Evolutionary conservation across 2,888 invertebrate species (phyloP).

Genomic region (Steinernema scapterisci): DNA sequence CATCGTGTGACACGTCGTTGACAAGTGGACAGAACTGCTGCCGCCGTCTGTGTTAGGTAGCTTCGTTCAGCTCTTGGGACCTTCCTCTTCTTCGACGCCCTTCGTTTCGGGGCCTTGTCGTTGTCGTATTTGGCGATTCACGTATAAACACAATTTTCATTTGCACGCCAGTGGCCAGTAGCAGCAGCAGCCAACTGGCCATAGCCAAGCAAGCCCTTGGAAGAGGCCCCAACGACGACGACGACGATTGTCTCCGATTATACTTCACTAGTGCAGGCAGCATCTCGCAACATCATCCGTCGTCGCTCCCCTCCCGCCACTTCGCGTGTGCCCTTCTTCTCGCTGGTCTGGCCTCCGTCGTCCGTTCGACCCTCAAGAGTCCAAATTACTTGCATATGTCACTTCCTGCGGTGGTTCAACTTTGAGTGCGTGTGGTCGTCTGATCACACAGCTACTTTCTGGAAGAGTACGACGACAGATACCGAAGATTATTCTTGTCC

Average conservation of each 20-base stretch:
- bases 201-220: no score
- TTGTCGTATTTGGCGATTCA: neutral
- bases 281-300: neutral
- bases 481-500: neutral
- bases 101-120: no score
- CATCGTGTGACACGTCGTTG: neutral
- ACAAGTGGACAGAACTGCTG: neutral
- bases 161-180: neutral
- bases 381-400: constrained; percentile 33
- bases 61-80: no score
- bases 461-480: constrained; percentile 7
- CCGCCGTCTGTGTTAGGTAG: constrained; percentile 4
- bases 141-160: constrained; percentile 22
- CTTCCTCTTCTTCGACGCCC: neutral
- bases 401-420: constrained; percentile 9
- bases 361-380: constrained; percentile 24
- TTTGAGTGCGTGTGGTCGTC: constrained; percentile 10
- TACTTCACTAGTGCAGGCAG: neutral
- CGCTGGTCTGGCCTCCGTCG: neutral
- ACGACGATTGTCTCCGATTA: constrained; percentile 19
- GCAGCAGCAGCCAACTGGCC: neutral
- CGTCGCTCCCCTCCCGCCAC: neutral
- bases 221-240: no score
- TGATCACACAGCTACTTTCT: neutral
- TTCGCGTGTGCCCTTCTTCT: neutral